These are phyloP conservation scores for Cariama cristata DNA, from an alignment of 2,113 vertebrate genomes.

Conservation along the genomic window DNA sequence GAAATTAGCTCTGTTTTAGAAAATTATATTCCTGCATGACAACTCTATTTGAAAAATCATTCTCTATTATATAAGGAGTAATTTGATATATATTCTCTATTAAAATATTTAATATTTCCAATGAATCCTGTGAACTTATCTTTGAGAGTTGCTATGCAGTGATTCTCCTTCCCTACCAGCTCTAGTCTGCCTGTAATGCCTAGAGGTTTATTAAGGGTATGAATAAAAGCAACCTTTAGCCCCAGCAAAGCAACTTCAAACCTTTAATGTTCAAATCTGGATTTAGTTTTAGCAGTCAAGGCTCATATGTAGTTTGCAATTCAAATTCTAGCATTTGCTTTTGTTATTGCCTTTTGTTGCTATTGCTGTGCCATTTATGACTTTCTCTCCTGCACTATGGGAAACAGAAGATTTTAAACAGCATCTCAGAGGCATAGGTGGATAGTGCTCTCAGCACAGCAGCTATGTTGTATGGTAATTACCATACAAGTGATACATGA, in stretches of 20 bases:
- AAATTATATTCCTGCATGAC: not conserved
- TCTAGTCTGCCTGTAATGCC: not conserved
- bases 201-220: not conserved
- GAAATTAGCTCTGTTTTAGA: not conserved
- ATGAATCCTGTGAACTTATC: not conserved
- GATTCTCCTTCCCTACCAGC: not conserved
- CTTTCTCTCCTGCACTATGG: not conserved
- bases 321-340: slow-evolving; percentile 33
- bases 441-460: not conserved
- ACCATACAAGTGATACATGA: accelerated
- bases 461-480: not conserved
- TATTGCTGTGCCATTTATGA: not conserved
- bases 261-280: not conserved
- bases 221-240: not conserved
- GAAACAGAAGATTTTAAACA: not conserved
- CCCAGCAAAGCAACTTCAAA: not conserved
- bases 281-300: not conserved
- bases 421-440: not conserved
- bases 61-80: not conserved
- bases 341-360: not conserved
- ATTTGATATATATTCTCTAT: not conserved
- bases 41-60: not conserved
- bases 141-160: not conserved
- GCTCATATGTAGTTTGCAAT: not conserved
- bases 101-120: not conserved